Evolutionary conservation across 2,797 vertebrate genomes (phyloP).

Genomic region (Luscinia luscinia): DNA sequence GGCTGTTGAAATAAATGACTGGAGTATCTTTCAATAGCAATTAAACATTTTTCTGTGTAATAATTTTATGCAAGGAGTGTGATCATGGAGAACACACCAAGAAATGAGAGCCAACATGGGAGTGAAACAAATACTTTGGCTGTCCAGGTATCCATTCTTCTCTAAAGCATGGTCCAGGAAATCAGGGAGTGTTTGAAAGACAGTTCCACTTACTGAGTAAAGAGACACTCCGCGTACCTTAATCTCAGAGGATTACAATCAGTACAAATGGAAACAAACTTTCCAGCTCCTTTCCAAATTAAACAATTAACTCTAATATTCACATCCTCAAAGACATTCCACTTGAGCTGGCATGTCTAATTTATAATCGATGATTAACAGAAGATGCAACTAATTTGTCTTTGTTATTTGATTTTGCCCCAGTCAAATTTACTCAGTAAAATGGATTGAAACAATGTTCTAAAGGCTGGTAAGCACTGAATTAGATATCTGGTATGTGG

Average conservation of each 20-base stretch:
- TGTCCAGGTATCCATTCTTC: conserved; percentile 42
- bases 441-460: conserved; percentile 59
- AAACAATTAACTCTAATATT: conserved; percentile 66
- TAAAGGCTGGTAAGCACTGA: conserved; percentile 20
- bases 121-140: conserved; percentile 39
- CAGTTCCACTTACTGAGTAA: conserved; percentile 39
- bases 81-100: conserved; percentile 36
- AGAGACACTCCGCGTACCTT: conserved; percentile 50
- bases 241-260: conserved; percentile 20
- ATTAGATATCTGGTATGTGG: background rate
- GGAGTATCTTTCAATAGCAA: background rate
- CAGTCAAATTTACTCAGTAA: conserved; percentile 69
- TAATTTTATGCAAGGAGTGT: conserved; percentile 31
- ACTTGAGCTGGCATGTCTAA: conserved; percentile 61
- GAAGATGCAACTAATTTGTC: conserved; percentile 68
- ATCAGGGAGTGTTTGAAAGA: conserved; percentile 40
- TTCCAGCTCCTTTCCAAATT: conserved; percentile 61
- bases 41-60: background rate
- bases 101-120: conserved; percentile 42
- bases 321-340: conserved; percentile 50
- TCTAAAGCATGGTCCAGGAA: conserved; percentile 11
- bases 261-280: conserved; percentile 27
- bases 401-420: conserved; percentile 67
- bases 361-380: conserved; percentile 74
- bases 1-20: background rate